phyloP scores from a whole-genome alignment of 1,140 invertebrate species.

The Diorhabda carinulata region DNA sequence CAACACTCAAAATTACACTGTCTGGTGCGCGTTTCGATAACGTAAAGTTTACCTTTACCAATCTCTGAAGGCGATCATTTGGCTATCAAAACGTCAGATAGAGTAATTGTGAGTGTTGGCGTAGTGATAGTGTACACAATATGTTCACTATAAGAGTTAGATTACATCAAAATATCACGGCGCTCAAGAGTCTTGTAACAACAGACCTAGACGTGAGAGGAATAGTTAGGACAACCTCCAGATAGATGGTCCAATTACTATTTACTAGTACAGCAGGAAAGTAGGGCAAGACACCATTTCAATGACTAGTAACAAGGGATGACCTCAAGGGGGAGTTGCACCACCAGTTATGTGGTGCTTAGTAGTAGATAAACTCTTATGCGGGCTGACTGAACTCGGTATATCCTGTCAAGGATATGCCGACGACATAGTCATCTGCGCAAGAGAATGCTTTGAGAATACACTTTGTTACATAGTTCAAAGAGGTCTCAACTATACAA shows the following conservation, averaged over 20 bases:
- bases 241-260: neutral
- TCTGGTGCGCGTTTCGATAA: too few relatives aligned
- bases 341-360: neutral
- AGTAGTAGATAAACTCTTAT: neutral
- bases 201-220: neutral
- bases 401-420: conserved; percentile 4
- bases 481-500: too few relatives aligned
- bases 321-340: neutral
- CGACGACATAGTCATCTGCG: neutral
- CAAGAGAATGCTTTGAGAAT: conserved; percentile 4
- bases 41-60: too few relatives aligned
- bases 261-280: neutral
- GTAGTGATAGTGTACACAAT: too few relatives aligned
- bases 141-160: too few relatives aligned
- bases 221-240: neutral
- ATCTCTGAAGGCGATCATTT: too few relatives aligned
- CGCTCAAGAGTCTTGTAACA: too few relatives aligned
- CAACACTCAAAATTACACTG: too few relatives aligned
- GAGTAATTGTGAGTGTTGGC: too few relatives aligned
- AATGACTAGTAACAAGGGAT: neutral
- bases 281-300: neutral
- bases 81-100: too few relatives aligned
- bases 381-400: neutral
- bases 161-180: too few relatives aligned
- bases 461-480: neutral